Percentiles rank a stretch among this genome's conserved stretches.
Evolutionary conservation across 2,888 invertebrate species (phyloP).

Genomic region (Lysandra coridon): DNA sequence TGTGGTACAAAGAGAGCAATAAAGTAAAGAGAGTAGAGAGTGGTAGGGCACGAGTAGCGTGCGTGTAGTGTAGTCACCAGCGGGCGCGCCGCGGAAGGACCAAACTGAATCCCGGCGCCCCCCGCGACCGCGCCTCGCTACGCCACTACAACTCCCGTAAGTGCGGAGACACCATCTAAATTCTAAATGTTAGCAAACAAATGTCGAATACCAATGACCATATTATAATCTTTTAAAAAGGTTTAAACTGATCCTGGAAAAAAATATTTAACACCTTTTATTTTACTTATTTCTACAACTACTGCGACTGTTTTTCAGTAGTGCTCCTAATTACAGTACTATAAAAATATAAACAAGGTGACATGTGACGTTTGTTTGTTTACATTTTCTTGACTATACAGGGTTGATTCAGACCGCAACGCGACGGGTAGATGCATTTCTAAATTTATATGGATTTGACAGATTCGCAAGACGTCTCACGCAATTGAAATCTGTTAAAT

Average conservation of each 20-base stretch:
- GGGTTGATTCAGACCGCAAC: too few species aligned
- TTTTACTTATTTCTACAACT: not conserved
- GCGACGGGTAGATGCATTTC: too few species aligned
- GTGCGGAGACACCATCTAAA: constrained; percentile 12
- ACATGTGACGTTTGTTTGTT: constrained; percentile 2
- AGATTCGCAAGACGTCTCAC: too few species aligned
- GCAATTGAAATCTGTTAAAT: too few species aligned
- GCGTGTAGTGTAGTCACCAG: constrained; percentile 55
- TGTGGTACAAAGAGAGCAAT: constrained; percentile 78
- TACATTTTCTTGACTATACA: not conserved
- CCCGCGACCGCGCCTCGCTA: constrained; percentile 36
- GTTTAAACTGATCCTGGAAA: not conserved
- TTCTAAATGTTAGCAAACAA: constrained; percentile 18
- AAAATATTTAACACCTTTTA: too few species aligned
- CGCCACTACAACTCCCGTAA: constrained; percentile 28
- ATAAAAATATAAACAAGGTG: not conserved
- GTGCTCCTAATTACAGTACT: not conserved
- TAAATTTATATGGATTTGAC: too few species aligned
- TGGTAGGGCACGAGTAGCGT: constrained; percentile 64
- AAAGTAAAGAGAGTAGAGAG: constrained; percentile 64
- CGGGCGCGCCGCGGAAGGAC: constrained; percentile 46
- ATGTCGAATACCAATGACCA: not conserved
- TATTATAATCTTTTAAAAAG: not conserved
- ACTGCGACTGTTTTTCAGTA: not conserved
- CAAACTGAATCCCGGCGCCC: constrained; percentile 41